These are phyloP conservation scores for Cryptomyrus ogoouensis DNA, from an alignment of 2,113 vertebrate genomes.

Conservation along the genomic window DNA sequence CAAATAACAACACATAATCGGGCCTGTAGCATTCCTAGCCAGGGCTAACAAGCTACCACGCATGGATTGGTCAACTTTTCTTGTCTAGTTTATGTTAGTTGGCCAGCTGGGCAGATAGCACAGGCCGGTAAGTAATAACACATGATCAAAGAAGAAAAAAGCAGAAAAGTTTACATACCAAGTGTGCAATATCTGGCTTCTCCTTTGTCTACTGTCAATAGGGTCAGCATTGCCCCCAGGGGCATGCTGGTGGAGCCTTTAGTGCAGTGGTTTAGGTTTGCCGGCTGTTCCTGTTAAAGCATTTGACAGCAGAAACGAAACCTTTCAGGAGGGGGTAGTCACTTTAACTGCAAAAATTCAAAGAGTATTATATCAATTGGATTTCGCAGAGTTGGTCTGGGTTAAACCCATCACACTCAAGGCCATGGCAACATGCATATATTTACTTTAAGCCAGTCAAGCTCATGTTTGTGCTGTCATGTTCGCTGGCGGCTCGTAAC, in stretches of 20 bases:
- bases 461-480: slow-evolving; percentile 16
- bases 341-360: slow-evolving; percentile 54
- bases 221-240: background rate
- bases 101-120: background rate
- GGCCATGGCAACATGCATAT: slow-evolving; percentile 68
- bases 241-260: background rate
- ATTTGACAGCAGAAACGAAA: slow-evolving; percentile 28
- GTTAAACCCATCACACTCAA: slow-evolving; percentile 74
- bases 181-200: background rate
- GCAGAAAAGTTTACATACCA: background rate
- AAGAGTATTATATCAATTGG: slow-evolving; percentile 72
- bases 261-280: background rate
- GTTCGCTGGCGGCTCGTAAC: background rate
- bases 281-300: background rate
- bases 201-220: background rate
- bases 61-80: background rate
- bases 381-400: slow-evolving; percentile 72
- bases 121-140: background rate
- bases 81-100: background rate
- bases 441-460: slow-evolving; percentile 58
- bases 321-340: slow-evolving; percentile 24
- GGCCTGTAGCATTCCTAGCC: background rate
- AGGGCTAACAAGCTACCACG: background rate
- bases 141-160: background rate
- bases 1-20: background rate